Evolutionary conservation across 2,113 vertebrate species (phyloP), one percentile per base, ranked within the genome.

Genomic region (Plotosus lineatus): DNA sequence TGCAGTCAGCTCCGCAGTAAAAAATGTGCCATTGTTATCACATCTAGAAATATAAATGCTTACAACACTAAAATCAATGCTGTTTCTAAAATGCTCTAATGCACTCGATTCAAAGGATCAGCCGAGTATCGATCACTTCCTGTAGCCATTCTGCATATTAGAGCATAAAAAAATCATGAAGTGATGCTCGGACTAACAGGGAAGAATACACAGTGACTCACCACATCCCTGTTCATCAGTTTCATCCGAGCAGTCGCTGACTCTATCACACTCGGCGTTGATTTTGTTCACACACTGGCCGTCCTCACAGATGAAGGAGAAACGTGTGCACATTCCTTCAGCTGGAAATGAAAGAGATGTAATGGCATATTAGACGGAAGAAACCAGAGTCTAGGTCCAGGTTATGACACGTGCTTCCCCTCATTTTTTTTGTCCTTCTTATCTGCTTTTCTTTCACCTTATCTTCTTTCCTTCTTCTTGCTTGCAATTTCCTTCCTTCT

Each of bases 241-340:
- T 8, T 79, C 66, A 72, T 95, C 94, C 0, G 81, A 4, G 85
- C 94, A 95, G 89, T 95, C 94, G 0, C 12, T 42, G 42, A 90
- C 33, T 0, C 85, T 90, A 87, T 95, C 92, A 21, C 94, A 95
- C 82, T 94, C 92, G 0, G 93, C 90, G 3, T 95, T 95, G 81
- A 92, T 83, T 87, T 94, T 94, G 89, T 91, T 94, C 83, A 94
- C 87, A 83, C 94, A 95, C 3, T 83, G 66, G 0, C 75, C n/a
- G 33, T 85, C 89, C 23, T n/a, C 40, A 69, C 94, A 95, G 74
- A 77, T 89, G 87, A 89, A 94, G 87, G 87, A 92, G 86, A 81
- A 93, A 68, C 85, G 87, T 0, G 92, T 88, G 87, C 94, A 95
- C 51, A 84, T 36, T n/a, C 82, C 83, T 3, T 40, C 5, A 33